phyloP scores from a whole-genome alignment of 1,140 invertebrate genomes.

The Pollicipes pollicipes region DNA sequence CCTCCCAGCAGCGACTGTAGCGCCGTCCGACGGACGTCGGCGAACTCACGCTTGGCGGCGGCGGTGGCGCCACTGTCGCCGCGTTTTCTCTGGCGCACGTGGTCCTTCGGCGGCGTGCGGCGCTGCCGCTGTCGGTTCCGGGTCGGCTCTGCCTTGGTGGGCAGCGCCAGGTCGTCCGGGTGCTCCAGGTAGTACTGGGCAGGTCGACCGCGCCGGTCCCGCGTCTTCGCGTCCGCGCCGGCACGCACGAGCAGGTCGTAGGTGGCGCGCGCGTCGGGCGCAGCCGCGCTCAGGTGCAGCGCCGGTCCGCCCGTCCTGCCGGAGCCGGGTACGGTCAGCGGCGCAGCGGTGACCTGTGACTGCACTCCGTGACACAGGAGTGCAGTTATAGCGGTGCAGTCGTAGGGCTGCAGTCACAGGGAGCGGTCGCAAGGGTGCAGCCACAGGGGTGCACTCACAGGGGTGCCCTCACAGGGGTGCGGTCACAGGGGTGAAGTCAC shows the following conservation, averaged over 20 bases:
- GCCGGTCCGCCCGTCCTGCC: not conserved
- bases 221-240: slow-evolving; percentile 43
- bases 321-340: no score
- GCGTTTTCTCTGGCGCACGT: not conserved
- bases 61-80: not conserved
- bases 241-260: not conserved
- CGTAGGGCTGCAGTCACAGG: no score
- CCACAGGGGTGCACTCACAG: no score
- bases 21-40: no score
- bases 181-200: slow-evolving; percentile 46
- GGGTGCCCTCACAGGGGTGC: no score
- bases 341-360: no score
- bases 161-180: slow-evolving; percentile 15
- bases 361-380: no score
- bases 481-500: no score
- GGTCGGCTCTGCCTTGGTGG: slow-evolving; percentile 3
- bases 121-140: not conserved
- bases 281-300: not conserved
- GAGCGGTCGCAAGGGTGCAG: no score
- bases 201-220: slow-evolving; percentile 44
- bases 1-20: no score
- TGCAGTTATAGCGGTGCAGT: no score
- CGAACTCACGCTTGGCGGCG: no score
- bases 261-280: not conserved
- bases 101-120: slow-evolving; percentile 10